phyloP scores from a whole-genome alignment of 2,888 invertebrate genomes.

The Willowsia nigromaculata region DNA sequence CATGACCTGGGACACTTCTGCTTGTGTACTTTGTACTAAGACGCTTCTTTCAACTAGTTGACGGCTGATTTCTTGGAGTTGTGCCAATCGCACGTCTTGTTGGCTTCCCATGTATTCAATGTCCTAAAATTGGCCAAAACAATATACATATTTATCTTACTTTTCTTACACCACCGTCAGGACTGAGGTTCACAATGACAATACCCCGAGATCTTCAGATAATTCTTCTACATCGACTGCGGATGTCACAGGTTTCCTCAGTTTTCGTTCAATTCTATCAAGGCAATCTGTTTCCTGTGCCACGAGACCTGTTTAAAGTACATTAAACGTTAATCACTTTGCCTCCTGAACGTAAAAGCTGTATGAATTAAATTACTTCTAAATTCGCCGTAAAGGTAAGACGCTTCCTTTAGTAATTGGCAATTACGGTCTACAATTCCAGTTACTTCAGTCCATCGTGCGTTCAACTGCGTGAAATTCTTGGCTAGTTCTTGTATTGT shows the following conservation, averaged over 20 bases:
- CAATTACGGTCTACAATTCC: slow-evolving; percentile 86
- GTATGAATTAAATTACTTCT: slow-evolving; percentile 79
- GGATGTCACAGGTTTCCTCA: slow-evolving; percentile 86
- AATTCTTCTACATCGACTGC: slow-evolving; percentile 94
- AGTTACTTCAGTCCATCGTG: slow-evolving; percentile 87
- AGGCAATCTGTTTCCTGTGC: slow-evolving; percentile 90
- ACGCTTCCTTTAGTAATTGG: slow-evolving; percentile 86
- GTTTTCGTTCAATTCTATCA: slow-evolving; percentile 88
- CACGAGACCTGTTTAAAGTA: slow-evolving; percentile 84
- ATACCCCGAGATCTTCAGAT: slow-evolving; percentile 91
- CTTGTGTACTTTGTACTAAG: slow-evolving; percentile 85
- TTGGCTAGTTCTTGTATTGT: slow-evolving; percentile 84
- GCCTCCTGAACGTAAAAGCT: neutral
- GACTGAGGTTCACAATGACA: slow-evolving; percentile 53
- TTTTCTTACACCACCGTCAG: no score
- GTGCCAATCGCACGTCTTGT: slow-evolving; percentile 86
- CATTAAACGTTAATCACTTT: no score
- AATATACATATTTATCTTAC: no score
- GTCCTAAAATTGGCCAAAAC: slow-evolving; percentile 83
- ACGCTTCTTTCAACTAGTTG: slow-evolving; percentile 88
- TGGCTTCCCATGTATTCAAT: slow-evolving; percentile 90
- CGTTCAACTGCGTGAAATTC: slow-evolving; percentile 86
- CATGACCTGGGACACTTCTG: slow-evolving; percentile 85
- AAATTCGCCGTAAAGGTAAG: slow-evolving; percentile 89
- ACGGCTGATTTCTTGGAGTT: slow-evolving; percentile 88